phyloP scores from a whole-genome alignment of 2,113 vertebrate species.

The Ariopsis seemanni region DNA sequence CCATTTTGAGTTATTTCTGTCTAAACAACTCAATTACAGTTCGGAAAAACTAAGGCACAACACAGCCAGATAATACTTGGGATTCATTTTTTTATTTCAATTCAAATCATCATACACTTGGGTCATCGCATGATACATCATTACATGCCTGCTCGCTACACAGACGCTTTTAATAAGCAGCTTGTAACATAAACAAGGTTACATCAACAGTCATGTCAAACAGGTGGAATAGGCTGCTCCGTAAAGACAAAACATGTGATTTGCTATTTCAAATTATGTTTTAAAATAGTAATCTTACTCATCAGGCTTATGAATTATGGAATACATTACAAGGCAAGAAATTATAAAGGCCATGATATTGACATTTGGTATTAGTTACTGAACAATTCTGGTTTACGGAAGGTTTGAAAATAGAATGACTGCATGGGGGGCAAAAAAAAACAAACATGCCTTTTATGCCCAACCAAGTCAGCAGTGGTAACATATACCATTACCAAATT shows the following conservation, averaged over 20 bases:
- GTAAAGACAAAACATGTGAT: background rate
- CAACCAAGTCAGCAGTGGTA: background rate
- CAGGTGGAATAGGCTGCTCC: background rate
- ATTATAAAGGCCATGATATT: background rate
- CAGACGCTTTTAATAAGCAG: background rate
- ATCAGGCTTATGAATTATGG: background rate
- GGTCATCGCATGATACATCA: no score
- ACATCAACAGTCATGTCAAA: background rate
- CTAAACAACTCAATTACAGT: no score
- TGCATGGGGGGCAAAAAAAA: background rate
- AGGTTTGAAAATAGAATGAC: background rate
- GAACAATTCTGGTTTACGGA: background rate
- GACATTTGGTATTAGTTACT: background rate
- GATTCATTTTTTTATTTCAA: no score
- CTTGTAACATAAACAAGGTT: background rate
- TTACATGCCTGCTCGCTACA: background rate
- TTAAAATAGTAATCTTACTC: background rate
- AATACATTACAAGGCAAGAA: background rate
- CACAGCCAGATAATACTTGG: no score
- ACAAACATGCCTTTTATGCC: background rate
- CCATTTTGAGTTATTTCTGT: no score
- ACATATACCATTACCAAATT: background rate
- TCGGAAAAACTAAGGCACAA: no score
- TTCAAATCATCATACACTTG: no score
- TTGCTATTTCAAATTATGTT: background rate